Conservation (phyloP, 2,113 vertebrate species). For the Chiloscyllium plagiosum region DNA sequence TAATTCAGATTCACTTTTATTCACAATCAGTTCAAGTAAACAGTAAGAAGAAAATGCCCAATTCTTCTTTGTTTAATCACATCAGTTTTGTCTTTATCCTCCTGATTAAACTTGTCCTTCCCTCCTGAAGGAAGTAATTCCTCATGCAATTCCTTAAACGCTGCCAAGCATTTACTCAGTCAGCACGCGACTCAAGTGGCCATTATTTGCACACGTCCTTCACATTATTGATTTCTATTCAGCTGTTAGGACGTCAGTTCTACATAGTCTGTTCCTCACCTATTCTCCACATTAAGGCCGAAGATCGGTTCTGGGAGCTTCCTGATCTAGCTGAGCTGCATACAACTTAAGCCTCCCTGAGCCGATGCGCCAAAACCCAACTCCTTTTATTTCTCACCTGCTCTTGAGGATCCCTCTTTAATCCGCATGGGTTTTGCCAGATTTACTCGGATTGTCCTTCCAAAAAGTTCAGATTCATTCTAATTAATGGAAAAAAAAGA, state of each 20-base stretch:
- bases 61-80: background rate
- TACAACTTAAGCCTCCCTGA: background rate
- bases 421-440: slow-evolving; percentile 94
- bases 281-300: background rate
- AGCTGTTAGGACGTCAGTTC: background rate
- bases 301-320: background rate
- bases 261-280: background rate
- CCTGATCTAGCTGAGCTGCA: background rate
- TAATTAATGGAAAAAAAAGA: slow-evolving; percentile 44
- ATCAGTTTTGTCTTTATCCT: background rate
- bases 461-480: slow-evolving; percentile 96
- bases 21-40: background rate
- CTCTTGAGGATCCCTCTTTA: slow-evolving; percentile 90
- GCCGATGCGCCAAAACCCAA: background rate
- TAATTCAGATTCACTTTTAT: background rate
- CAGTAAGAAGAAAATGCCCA: background rate
- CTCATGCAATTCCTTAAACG: background rate
- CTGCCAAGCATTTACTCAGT: background rate
- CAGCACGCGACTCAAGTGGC: background rate
- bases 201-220: background rate
- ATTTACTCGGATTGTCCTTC: slow-evolving; percentile 88
- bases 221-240: background rate
- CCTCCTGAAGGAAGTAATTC: background rate
- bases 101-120: background rate
- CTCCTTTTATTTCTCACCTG: slow-evolving; percentile 58